phyloP scores from a whole-genome alignment of 2,888 invertebrate genomes.

The Diarsia mendica region DNA sequence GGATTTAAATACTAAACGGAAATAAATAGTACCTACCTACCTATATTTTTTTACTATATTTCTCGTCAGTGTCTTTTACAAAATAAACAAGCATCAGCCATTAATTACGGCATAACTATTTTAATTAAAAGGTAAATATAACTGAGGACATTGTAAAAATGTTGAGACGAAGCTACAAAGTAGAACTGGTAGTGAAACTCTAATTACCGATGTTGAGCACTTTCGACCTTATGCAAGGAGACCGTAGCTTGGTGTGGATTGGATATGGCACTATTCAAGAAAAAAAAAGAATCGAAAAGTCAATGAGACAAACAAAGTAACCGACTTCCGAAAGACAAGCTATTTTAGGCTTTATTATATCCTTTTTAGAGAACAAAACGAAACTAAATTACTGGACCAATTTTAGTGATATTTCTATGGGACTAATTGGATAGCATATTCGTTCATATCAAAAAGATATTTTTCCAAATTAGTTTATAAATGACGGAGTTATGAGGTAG shows the following conservation, averaged over 20 bases:
- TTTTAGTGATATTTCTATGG: no score
- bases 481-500: no score
- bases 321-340: no score
- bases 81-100: conserved; percentile 26
- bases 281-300: no score
- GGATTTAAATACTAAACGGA: no score
- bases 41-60: not conserved
- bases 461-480: no score
- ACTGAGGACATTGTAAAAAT: conserved; percentile 56
- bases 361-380: no score
- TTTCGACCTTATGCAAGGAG: conserved; percentile 59
- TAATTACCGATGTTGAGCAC: conserved; percentile 59
- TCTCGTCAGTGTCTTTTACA: not conserved
- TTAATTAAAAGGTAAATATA: conserved; percentile 65
- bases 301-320: no score
- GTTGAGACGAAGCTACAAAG: conserved; percentile 56
- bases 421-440: no score
- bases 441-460: no score
- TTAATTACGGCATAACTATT: conserved; percentile 49
- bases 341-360: no score
- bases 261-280: conserved; percentile 34
- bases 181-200: conserved; percentile 60
- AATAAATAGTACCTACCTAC: not conserved
- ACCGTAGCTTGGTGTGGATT: not conserved
- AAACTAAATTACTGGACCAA: no score